Evolutionary conservation across 2,888 invertebrate genomes (phyloP), one percentile per base, ranked within the genome.

Genomic region (Mythimna loreyi): DNA sequence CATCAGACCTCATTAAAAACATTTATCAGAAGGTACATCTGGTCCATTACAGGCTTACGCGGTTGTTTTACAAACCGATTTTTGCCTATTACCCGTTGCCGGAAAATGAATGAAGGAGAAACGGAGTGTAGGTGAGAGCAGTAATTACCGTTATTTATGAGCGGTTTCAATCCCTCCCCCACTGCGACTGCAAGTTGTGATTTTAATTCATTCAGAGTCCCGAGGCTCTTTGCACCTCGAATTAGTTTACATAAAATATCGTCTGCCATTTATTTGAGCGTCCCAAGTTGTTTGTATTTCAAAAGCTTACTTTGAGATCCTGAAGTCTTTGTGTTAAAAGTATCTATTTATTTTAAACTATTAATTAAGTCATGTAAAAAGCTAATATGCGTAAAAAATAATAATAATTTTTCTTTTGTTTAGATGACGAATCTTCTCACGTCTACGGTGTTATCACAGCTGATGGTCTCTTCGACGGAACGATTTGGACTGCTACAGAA

Each of bases 381-480:
- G 9, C 43, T 28, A 57, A 36, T 43, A 11, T 2, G 57, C 57
- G 0, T 49, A 0, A 25, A 43, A 52, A 43, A 61, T 45, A 45
- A 61, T 45, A 45, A n/a, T n/a, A 8, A 28, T 50, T 7, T 47
- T 50, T 19, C 11, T 36, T 63, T 56, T 63, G 75, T 87, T 74
- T 96, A 98, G 98, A 97, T 96, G 98, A 98, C 86, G 98, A 98
- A 79, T 96, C 96, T 59, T 97, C 98, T 19, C 94, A 97, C 81
- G 98, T 99, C 64, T 97, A 98, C 89, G 99, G 99, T 50, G 96
- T 99, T 86, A 97, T 99, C 85, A 98, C 98, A 73, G 96, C 97
- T 70, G 98, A 98, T 73, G 99, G 99, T 68, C 96, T 98, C 70
- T 98, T 99, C 92, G 99, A 99, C 90, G 99, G 99, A 64, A 98